phyloP scores from a whole-genome alignment of 2,888 invertebrate species.

The Dicyrtomina minuta region DNA sequence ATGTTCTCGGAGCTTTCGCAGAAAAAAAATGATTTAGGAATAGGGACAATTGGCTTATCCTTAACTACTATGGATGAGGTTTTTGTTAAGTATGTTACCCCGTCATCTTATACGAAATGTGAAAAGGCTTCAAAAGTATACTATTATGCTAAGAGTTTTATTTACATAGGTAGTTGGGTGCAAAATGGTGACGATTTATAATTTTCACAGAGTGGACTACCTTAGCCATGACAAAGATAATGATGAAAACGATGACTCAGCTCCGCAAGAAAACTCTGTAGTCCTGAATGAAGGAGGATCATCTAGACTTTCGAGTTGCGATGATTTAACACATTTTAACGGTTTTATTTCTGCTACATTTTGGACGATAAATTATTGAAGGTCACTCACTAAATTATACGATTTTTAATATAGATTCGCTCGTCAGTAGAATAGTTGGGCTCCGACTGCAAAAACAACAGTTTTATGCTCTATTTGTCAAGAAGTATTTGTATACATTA shows the following conservation, averaged over 20 bases:
- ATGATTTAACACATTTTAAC: not conserved
- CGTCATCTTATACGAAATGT: too few species aligned
- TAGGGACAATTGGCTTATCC: conserved; percentile 77
- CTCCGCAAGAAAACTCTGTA: too few species aligned
- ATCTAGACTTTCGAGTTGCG: not conserved
- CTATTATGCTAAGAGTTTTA: too few species aligned
- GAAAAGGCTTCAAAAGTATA: too few species aligned
- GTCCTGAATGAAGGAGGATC: too few species aligned
- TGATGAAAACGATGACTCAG: conserved; percentile 18
- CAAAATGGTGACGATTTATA: too few species aligned
- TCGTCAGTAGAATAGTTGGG: conserved; percentile 27
- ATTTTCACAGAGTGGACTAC: conserved; percentile 44
- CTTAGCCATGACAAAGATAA: conserved; percentile 31
- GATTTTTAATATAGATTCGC: not conserved
- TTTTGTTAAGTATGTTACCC: conserved; percentile 69
- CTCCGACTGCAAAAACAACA: conserved; percentile 41
- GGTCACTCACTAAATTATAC: not conserved
- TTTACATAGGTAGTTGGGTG: too few species aligned
- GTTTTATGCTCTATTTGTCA: conserved; percentile 45
- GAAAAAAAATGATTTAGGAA: conserved; percentile 63
- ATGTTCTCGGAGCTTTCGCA: conserved; percentile 70
- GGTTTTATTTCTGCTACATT: not conserved
- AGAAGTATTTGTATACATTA: conserved; percentile 48
- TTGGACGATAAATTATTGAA: not conserved
- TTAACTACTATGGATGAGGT: conserved; percentile 88